Evolutionary conservation across 2,797 vertebrate genomes (phyloP), one percentile per base, ranked within the genome.

Genomic region (Denticeps clupeoides): DNA sequence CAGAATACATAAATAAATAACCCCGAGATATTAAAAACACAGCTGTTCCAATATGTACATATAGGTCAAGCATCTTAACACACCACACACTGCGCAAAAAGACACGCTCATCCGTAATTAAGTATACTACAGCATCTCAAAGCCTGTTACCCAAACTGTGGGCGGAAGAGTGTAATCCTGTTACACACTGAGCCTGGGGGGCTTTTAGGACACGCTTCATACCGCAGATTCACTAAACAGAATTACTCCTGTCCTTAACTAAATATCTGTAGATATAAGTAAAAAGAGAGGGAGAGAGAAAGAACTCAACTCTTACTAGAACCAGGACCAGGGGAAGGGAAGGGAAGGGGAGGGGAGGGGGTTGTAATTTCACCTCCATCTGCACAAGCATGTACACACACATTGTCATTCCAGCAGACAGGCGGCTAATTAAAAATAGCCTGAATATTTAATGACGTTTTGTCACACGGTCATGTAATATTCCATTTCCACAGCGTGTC

Each of bases 391-490:
- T 25, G 45, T 45, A 47, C 45, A 47, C 31, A 47, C 27, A 23
- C 41, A 47, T 46, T 44, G 49, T 59, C 59, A 60, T 56, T 64
- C 45, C 46, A 40, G 33, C 57, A 51, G 51, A 64, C 12, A 57
- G 60, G 47, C 27, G 19, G 54, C 63, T 69, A 69, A 69, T 69
- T 69, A 66, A 64, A 62, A 66, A 47, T 42, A 57, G 56, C 42
- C 52, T 58, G 60, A 66, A 69, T 69, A 69, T 69, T 66, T 69
- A 62, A 69, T 69, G 62, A 66, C 49, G 61, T 69, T 66, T 64
- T 66, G 67, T 69, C 61, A 58, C 51, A 47, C 54, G 57, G 61
- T 60, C 67, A 64, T 69, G 61, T 63, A 62, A 69, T 66, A 62
- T 66, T 66, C 60, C 59, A 64, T 64, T 64, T 69, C 61, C 66